A percentile compares a stretch with the other conserved stretches of the same genome.
phyloP scores from a whole-genome alignment of 30 jellyfish, hydroid and myxozoan species.

The Aurelia aurita complex sp. Pacific region DNA sequence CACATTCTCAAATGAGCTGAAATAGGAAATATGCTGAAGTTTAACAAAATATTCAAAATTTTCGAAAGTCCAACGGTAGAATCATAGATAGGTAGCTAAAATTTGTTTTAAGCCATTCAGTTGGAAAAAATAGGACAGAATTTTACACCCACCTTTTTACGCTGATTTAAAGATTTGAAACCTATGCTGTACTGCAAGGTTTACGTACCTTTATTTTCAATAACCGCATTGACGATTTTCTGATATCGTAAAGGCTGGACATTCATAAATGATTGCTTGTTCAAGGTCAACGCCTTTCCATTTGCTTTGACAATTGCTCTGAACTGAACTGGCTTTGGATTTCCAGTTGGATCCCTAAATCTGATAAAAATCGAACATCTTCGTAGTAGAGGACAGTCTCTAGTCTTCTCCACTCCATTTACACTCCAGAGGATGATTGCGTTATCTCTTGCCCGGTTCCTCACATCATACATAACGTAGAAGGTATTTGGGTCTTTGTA shows the following conservation, averaged over 20 bases:
- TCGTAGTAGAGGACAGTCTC: background rate
- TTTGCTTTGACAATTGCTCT: constrained; percentile 23
- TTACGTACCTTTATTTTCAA: constrained; percentile 19
- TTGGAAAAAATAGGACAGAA: too few relatives aligned
- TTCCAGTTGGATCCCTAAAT: too few relatives aligned
- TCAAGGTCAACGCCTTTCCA: background rate
- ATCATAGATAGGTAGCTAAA: too few relatives aligned
- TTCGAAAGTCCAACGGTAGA: too few relatives aligned
- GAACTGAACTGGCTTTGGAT: background rate
- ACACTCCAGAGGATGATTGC: constrained; percentile 20
- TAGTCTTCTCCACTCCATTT: background rate
- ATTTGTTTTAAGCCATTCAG: too few relatives aligned
- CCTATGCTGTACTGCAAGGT: too few relatives aligned
- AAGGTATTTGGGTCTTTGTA: constrained; percentile 13
- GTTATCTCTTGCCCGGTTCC: constrained; percentile 17
- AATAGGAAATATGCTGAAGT: too few relatives aligned
- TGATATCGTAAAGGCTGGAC: constrained; percentile 21
- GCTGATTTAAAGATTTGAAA: too few relatives aligned
- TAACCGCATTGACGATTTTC: background rate
- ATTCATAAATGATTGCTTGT: background rate
- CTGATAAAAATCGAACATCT: constrained; percentile 24
- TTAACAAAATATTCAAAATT: too few relatives aligned
- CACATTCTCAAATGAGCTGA: too few relatives aligned
- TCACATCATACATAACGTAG: constrained; percentile 20
- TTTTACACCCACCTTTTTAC: too few relatives aligned